A percentile compares a stretch with the other conserved stretches of the same genome.
These are phyloP conservation scores for Ariolimax columbianus DNA, from an alignment of 2,888 invertebrate species.

Conservation along the genomic window DNA sequence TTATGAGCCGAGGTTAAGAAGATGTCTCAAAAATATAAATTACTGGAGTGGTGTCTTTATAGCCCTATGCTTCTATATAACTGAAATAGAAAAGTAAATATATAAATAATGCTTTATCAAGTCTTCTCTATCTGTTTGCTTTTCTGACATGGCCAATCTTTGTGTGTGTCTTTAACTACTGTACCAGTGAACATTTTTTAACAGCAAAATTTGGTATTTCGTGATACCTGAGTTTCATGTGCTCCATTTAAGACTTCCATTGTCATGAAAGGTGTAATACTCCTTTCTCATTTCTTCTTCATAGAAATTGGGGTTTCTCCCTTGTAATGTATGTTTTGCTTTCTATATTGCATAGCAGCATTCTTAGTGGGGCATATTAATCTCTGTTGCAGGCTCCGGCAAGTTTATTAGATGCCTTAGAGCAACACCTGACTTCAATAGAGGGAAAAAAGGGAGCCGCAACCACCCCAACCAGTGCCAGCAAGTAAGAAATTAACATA, in stretches of 20 bases:
- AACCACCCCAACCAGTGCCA: constrained; percentile 56
- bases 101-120: too few relatives aligned
- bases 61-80: too few relatives aligned
- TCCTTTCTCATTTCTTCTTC: neutral
- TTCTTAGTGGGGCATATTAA: neutral
- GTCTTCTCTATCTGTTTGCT: neutral
- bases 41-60: too few relatives aligned
- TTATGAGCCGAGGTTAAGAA: too few relatives aligned
- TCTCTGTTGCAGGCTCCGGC: constrained; percentile 86
- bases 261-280: neutral
- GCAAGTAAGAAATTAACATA: constrained; percentile 63
- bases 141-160: too few relatives aligned
- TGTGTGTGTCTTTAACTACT: too few relatives aligned
- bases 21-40: too few relatives aligned
- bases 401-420: constrained; percentile 96
- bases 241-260: neutral
- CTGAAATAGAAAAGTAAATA: too few relatives aligned
- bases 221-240: neutral
- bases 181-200: neutral
- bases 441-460: constrained; percentile 84
- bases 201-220: neutral
- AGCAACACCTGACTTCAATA: constrained; percentile 93
- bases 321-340: neutral
- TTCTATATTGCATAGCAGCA: neutral
- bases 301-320: neutral